Evolutionary conservation across 1,140 invertebrate genomes (phyloP).

Genomic region (Ectropis grisescens): DNA sequence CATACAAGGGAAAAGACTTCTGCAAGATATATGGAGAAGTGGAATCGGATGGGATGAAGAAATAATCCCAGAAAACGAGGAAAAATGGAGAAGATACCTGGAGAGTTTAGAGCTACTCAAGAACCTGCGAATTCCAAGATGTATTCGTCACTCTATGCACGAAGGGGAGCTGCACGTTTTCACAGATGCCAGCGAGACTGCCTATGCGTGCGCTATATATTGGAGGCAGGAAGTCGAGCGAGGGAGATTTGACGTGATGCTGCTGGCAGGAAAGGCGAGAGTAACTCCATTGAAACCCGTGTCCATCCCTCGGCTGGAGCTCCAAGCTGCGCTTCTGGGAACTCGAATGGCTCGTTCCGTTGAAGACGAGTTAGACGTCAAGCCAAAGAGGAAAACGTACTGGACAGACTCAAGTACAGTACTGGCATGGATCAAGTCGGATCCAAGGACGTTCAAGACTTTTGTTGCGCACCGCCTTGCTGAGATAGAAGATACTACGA

Average conservation of each 20-base stretch:
- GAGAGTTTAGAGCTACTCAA: slow-evolving; percentile 1
- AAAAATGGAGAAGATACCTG: slow-evolving; percentile 3
- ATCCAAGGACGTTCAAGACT: slow-evolving; percentile 16
- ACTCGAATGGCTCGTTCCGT: slow-evolving; percentile 4
- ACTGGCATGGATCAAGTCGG: slow-evolving; percentile 15
- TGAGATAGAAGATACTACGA: slow-evolving; percentile 25
- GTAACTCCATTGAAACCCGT: slow-evolving; percentile 14
- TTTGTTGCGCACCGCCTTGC: slow-evolving; percentile 40
- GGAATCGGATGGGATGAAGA: slow-evolving; percentile 36
- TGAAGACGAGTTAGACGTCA: slow-evolving; percentile 3
- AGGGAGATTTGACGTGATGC: background rate
- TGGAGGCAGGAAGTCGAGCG: background rate
- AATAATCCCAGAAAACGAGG: background rate
- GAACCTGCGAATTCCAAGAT: slow-evolving; percentile 4
- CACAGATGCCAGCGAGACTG: slow-evolving; percentile 14
- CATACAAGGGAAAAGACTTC: slow-evolving; percentile 4
- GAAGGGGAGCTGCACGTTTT: slow-evolving; percentile 18
- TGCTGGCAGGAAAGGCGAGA: slow-evolving; percentile 12
- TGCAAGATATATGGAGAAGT: slow-evolving; percentile 36
- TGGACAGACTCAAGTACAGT: slow-evolving; percentile 16
- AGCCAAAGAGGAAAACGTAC: slow-evolving; percentile 2
- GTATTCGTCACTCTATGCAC: slow-evolving; percentile 1
- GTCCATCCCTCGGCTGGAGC: slow-evolving; percentile 12
- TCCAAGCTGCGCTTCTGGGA: slow-evolving; percentile 14
- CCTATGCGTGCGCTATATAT: slow-evolving; percentile 14